phyloP scores from a whole-genome alignment of 2,888 invertebrate species.

The Agrochola lychnidis region DNA sequence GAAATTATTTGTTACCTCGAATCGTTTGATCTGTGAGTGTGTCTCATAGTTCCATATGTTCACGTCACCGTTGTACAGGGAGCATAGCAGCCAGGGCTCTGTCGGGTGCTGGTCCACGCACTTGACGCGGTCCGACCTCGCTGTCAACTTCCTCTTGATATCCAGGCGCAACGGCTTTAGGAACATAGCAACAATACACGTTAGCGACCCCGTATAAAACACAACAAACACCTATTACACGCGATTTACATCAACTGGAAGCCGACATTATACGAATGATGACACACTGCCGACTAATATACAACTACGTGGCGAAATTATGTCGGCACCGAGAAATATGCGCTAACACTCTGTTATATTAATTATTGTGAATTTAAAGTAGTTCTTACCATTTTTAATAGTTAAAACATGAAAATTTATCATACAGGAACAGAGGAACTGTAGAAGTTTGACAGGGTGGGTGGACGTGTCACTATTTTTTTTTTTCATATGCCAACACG shows the following conservation, averaged over 20 bases:
- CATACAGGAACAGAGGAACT: constrained; percentile 78
- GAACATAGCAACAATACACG: constrained; percentile 76
- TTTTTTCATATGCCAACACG: constrained; percentile 70
- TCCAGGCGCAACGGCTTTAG: constrained; percentile 97
- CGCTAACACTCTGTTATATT: constrained; percentile 46
- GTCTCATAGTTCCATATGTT: constrained; percentile 99
- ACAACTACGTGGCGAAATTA: constrained; percentile 75
- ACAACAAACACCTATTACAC: constrained; percentile 67
- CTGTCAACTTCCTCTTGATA: constrained; percentile 99
- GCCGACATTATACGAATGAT: constrained; percentile 81
- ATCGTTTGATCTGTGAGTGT: constrained; percentile 95
- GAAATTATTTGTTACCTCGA: constrained; percentile 92
- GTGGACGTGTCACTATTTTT: constrained; percentile 87
- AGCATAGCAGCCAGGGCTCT: constrained; percentile 99
- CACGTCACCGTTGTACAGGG: constrained; percentile 99
- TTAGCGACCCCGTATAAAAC: constrained; percentile 59
- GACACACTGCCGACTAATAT: constrained; percentile 76
- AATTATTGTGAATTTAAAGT: constrained; percentile 61
- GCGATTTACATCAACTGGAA: constrained; percentile 72
- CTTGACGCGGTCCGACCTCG: constrained; percentile 99
- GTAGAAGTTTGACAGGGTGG: constrained; percentile 85
- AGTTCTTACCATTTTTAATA: constrained; percentile 85
- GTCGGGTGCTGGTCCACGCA: constrained; percentile 99
- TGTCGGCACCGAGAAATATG: constrained; percentile 30
- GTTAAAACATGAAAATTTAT: constrained; percentile 86